Base-by-base conservation (phyloP, 2,797 vertebrate genomes). In the Falco columbarius region DNA sequence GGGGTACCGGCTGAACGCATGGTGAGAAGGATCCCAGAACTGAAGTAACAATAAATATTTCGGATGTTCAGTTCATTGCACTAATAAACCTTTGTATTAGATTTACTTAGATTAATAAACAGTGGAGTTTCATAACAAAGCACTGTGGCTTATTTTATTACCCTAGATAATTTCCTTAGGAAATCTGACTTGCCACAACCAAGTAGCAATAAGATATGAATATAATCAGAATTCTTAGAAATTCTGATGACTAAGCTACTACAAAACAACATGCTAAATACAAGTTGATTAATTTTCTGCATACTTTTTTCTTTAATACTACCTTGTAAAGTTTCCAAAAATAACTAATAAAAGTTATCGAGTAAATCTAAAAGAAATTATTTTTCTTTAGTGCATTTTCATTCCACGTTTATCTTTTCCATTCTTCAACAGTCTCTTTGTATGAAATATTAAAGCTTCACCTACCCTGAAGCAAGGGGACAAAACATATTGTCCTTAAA, bases 21-120 rank as follows among this genome's bases (percentile, higher is more conserved):
- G 56, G 36, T 27, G 47, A 90, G 86, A 73, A 76, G 83, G n/a
- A 94, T 62, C 83, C 86, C 62, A 91, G 56, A 95, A 94, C 81
- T 87, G 90, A 89, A 94, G 85, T 61, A 91, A 89, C 77, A 95
- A 94, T 0, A 54, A 65, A 32, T 85, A 92, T 61, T 94, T 82
- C 32, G 30, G 15, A 80, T 44, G 44, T 80, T 95, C 71, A 95
- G 83, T 56, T 93, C 61, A 51, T 51, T 52, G 40, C 44, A 42
- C 47, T 70, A 82, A 82, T 12, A 84, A 90, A 73, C 3, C 34
- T 80, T 30, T 56, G 21, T 19, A 80, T 84, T 42, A 88, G 36
- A 81, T 77, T 74, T 55, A 95, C 52, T 72, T 67, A 80, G n/a
- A 70, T n/a, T 77, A 94, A 86, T 55, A 44, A 72, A 81, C 62